A percentile compares a stretch with the other conserved stretches of the same genome.
phyloP scores from a whole-genome alignment of 2,113 vertebrate species.

The Hippocampus barbouri region DNA sequence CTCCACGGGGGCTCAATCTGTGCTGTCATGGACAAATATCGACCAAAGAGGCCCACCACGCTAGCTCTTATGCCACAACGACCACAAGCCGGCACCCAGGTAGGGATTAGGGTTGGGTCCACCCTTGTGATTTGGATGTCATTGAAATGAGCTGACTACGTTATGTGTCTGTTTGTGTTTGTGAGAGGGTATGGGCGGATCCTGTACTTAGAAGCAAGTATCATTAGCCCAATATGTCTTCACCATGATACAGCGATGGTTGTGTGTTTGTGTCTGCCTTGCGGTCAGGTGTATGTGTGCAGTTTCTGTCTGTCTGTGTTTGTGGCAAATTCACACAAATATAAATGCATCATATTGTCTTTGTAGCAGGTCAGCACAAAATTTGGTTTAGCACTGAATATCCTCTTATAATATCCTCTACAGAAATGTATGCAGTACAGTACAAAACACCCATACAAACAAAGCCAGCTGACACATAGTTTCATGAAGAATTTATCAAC shows the following conservation, averaged over 20 bases:
- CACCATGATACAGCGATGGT: conserved; percentile 4
- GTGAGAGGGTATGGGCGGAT: not conserved
- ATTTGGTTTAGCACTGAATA: not conserved
- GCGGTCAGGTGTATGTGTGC: not conserved
- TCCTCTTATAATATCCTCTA: not conserved
- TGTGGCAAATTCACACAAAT: not conserved
- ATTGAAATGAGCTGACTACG: not conserved
- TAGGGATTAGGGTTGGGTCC: conserved; percentile 3
- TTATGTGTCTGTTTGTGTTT: not conserved
- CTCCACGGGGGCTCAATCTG: conserved; percentile 4
- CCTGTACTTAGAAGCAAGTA: not conserved
- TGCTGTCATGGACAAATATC: conserved; percentile 15
- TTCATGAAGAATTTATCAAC: not conserved
- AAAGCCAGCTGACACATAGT: not conserved
- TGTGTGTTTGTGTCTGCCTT: not conserved
- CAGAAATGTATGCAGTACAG: not conserved
- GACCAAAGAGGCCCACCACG: conserved; percentile 15
- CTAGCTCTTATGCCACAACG: conserved; percentile 7
- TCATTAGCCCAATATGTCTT: not conserved
- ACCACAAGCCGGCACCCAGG: conserved; percentile 12
- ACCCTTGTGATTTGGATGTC: not conserved
- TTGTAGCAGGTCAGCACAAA: not conserved
- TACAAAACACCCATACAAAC: not conserved
- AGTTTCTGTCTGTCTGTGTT: not conserved
- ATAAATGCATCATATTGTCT: not conserved